These are phyloP conservation scores for Bradypodion ventrale DNA, from an alignment of 2,797 vertebrate genomes.

Conservation along the genomic window DNA sequence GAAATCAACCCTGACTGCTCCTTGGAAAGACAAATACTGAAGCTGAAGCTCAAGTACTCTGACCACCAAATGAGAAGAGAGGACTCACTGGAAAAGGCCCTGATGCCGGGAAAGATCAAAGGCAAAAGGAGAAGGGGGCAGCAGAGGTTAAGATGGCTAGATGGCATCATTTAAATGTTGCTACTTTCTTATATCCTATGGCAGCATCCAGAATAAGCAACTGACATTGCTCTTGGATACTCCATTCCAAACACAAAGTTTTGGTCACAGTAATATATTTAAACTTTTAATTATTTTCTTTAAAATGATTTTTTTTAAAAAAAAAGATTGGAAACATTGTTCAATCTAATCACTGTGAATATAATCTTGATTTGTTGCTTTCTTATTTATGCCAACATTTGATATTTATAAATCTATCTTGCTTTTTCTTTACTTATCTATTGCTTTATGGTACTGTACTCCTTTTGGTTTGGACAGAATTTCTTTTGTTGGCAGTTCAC, in stretches of 20 bases:
- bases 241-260: not conserved
- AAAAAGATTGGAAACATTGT: not conserved
- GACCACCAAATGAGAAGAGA: no score
- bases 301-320: not conserved
- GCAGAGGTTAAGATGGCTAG: no score
- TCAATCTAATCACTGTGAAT: not conserved
- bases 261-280: not conserved
- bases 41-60: no score
- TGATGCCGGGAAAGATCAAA: no score
- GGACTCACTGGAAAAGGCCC: no score
- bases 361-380: not conserved
- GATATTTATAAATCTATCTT: not conserved
- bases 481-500: not conserved
- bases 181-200: not conserved
- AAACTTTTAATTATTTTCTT: not conserved
- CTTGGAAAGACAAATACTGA: no score
- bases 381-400: not conserved
- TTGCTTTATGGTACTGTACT: not conserved
- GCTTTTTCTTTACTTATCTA: no score
- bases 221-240: not conserved
- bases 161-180: no score
- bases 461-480: not conserved
- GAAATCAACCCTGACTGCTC: no score
- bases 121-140: no score
- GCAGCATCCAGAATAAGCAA: not conserved